Evolutionary conservation across 2,113 vertebrate species (phyloP).

Genomic region (Muscicapa adusta): DNA sequence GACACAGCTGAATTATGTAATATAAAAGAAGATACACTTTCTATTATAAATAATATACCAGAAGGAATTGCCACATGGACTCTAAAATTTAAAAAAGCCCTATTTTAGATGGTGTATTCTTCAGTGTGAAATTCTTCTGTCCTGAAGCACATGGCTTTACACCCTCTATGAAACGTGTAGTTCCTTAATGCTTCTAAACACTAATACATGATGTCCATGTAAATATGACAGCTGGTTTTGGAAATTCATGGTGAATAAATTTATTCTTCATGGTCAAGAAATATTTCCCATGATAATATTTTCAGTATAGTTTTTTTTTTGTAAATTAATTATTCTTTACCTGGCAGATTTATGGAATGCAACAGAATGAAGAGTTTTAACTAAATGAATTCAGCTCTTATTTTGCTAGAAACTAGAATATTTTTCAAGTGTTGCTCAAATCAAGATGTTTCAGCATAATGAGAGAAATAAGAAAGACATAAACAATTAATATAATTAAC

Average conservation of each 20-base stretch:
- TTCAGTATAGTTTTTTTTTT: not conserved
- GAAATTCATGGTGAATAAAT: not conserved
- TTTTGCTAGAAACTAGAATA: not conserved
- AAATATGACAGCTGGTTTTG: not conserved
- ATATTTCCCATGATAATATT: not conserved
- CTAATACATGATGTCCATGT: not conserved
- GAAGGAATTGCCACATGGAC: not conserved
- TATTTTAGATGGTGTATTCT: not conserved
- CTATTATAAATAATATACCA: not conserved
- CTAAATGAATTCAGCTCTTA: not conserved
- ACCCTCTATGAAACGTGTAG: not conserved
- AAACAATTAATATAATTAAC: not conserved
- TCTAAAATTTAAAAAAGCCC: not conserved
- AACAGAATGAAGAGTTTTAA: not conserved
- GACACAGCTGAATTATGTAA: not conserved
- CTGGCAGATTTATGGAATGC: not conserved
- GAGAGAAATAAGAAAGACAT: not conserved
- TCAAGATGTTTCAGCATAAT: not conserved
- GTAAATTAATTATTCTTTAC: not conserved
- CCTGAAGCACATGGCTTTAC: not conserved
- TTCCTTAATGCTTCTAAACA: not conserved
- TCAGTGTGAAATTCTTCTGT: not conserved
- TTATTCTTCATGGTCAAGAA: not conserved
- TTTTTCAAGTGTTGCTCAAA: not conserved
- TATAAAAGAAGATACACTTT: not conserved